Base-by-base conservation (phyloP, 2,113 vertebrate species). In the Pelobates fuscus region DNA sequence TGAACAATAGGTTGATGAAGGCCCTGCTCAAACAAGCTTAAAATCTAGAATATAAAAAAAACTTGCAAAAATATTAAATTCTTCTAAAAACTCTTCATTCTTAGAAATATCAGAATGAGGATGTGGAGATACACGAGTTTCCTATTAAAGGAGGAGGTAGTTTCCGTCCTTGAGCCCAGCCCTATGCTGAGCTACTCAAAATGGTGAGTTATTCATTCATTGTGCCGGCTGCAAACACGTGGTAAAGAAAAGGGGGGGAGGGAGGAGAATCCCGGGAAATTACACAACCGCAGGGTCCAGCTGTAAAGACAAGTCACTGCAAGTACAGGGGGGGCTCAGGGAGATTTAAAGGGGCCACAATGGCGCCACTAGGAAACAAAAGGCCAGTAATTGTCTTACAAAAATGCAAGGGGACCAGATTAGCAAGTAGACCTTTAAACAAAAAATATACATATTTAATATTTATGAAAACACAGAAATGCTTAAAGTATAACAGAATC, bases 191-290 rank as follows among this genome's bases (percentile, higher is more conserved):
- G 59, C 67, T 5, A 11, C 77, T 14, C 64, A 54, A 23, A 37
- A 32, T 25, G 59, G 41, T 4, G 68, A 6, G 5, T n/a, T 10
- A 2, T 14, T 24, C 64, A 76, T 67, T 76, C 72, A 76, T 76
- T 67, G 72, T 60, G 64, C 72, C 72, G 72, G 72, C 72, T 1
- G 26, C 12, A 5, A 20, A 26, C 64, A 67, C 63, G 64, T 67
- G 63, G 72, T 67, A 44, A 15, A 7, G 11, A 21, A 4, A 43
- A 21, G 58, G 11, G 46, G 23, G 14, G 54, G 41, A 15, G 24
- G 54, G 14, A n/a, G n/a, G n/a, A 49, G 61, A 59, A 57, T 60
- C 57, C 77, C 20, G 57, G 57, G 30, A 24, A 43, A 15, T 58
- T 64, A 57, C 64, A 73, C 37, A 57, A 62, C 18, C 2, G 59